Evolutionary conservation across 2,113 vertebrate genomes (phyloP).

Genomic region (Pionites leucogaster): DNA sequence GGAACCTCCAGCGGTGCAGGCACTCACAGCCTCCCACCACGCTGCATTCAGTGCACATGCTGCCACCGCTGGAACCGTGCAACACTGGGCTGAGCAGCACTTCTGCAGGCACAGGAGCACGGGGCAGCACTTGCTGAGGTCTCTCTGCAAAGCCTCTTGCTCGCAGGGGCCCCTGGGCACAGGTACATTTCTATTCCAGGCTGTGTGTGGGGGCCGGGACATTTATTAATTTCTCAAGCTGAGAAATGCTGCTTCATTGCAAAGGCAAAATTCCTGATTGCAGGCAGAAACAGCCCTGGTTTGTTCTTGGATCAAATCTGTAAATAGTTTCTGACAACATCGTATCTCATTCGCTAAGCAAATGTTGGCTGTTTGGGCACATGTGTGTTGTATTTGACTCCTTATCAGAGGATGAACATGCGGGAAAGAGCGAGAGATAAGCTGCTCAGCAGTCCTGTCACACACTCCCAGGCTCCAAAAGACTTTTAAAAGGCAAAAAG

Average conservation of each 20-base stretch:
- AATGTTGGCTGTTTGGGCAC: constrained; percentile 37
- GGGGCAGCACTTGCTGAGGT: neutral
- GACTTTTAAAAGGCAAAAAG: constrained; percentile 53
- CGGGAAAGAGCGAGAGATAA: constrained; percentile 10
- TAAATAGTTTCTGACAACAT: constrained; percentile 44
- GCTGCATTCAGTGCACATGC: neutral
- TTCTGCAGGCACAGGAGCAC: fast-evolving
- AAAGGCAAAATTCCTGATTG: neutral
- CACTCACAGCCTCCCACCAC: neutral
- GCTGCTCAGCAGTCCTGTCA: constrained; percentile 33
- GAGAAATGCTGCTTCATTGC: neutral
- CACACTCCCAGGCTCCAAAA: neutral
- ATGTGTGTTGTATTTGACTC: neutral
- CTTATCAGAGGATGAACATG: constrained; percentile 47
- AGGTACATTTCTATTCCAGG: neutral
- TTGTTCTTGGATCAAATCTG: constrained; percentile 42
- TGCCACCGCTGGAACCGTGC: neutral
- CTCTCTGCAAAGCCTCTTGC: neutral
- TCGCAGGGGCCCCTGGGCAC: neutral
- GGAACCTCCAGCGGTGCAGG: neutral
- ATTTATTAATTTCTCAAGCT: neutral
- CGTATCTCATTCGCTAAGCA: constrained; percentile 34
- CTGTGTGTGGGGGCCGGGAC: neutral
- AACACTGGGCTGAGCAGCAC: fast-evolving
- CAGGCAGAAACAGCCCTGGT: neutral